Evolutionary conservation across 2,113 vertebrate species (phyloP), one percentile per base, ranked within the genome.

Genomic region (Sphyrna mokarran): DNA sequence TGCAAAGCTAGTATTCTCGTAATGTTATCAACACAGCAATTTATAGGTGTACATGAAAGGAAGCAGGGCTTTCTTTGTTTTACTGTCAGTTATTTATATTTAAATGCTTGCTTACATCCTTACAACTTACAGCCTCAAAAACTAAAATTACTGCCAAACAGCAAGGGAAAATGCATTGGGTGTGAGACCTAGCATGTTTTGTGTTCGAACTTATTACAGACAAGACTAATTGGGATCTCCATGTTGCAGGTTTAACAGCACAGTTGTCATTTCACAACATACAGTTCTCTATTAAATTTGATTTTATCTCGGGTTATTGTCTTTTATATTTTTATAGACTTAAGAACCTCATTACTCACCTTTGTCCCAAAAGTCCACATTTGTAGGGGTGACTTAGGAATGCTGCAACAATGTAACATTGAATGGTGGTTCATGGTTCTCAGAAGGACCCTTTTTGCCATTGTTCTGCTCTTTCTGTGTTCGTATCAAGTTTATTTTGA

Each of bases 221-320:
- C 96, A 96, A 96, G 96, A 96, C 96, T 97, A 96, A 96, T 97
- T 96, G 96, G 95, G 96, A 96, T 96, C 96, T 96, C 96, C 40
- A 96, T 94, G 37, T 95, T 96, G 96, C 96, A 95, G 95, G 95
- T 96, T 96, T 97, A 96, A 96, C 96, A 96, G 96, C 95, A 96
- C 94, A 94, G 95, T 95, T 96, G 96, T 89, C 96, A 96, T 95
- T 96, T 96, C 89, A 91, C 33, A 37, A 37, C 66, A 66, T 37
- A 91, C 33, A 66, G 89, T 66, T 61, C 54, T 20, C 58, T 91
- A 33, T 66, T 91, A 91, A 91, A 37, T 91, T 91, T 63, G 33
- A 37, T 91, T 91, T 63, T 63, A 78, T 14, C 89, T 66, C 33
- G 9, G 66, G 61, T 63, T 63, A 20, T 14, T n/a, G 29, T 61